These are phyloP conservation scores for Amorpha juglandis DNA, from an alignment of 2,888 invertebrate species.

Conservation along the genomic window DNA sequence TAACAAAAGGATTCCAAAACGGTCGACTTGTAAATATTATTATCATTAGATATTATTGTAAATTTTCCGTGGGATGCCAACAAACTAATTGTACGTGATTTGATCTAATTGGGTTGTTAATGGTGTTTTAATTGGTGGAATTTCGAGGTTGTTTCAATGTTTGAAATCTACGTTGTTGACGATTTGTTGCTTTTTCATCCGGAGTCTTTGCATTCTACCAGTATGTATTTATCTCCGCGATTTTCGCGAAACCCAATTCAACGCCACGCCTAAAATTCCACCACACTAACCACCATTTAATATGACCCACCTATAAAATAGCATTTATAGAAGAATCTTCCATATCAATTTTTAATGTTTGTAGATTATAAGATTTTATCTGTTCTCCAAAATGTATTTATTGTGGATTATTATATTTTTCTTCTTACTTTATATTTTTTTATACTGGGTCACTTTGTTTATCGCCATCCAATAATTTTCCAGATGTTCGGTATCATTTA, in stretches of 20 bases:
- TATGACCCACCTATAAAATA: constrained; percentile 34
- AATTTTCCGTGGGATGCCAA: constrained; percentile 65
- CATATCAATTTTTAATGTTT: constrained; percentile 56
- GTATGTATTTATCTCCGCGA: too few species aligned
- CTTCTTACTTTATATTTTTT: not conserved
- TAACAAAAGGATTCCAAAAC: constrained; percentile 58
- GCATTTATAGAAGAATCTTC: constrained; percentile 63
- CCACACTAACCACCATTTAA: constrained; percentile 7
- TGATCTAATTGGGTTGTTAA: constrained; percentile 15
- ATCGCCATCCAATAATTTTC: too few species aligned
- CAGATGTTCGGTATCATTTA: too few species aligned
- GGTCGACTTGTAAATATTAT: constrained; percentile 33
- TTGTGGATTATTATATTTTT: not conserved
- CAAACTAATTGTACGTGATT: constrained; percentile 36
- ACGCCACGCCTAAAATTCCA: not conserved
- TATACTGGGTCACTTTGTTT: too few species aligned
- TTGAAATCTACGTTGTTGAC: not conserved
- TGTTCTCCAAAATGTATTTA: constrained; percentile 8
- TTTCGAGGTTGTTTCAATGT: not conserved
- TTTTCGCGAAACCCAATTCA: too few species aligned
- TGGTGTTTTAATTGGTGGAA: constrained; percentile 20
- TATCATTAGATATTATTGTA: constrained; percentile 45
- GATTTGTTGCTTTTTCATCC: too few species aligned
- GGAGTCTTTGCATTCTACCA: not conserved
- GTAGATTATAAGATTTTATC: constrained; percentile 23